These are phyloP conservation scores for Phorcus lineatus DNA, from an alignment of 2,888 invertebrate genomes.

Conservation along the genomic window DNA sequence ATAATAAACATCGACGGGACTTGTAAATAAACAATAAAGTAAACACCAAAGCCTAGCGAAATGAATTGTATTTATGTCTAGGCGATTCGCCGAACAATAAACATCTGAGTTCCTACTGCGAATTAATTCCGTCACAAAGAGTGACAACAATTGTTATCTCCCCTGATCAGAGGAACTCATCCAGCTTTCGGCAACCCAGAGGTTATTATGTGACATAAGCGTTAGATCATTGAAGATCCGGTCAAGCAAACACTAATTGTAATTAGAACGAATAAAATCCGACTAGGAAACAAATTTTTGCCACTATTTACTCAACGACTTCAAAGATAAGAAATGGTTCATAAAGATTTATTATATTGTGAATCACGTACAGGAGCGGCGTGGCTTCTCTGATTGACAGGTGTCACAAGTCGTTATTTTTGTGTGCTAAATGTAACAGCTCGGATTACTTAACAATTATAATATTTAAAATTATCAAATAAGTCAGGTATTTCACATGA, in stretches of 20 bases:
- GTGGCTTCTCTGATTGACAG: background rate
- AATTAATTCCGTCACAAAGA: constrained; percentile 6
- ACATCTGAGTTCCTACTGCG: background rate
- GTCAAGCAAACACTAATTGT: background rate
- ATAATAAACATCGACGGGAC: background rate
- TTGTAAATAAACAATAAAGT: constrained; percentile 5
- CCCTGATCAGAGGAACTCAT: background rate
- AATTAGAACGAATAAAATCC: background rate
- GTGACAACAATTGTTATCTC: background rate
- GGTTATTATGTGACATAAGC: background rate
- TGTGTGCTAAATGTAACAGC: too few relatives aligned
- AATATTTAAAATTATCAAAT: too few relatives aligned
- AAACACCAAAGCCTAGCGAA: background rate
- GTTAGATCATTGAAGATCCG: background rate
- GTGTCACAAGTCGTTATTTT: background rate
- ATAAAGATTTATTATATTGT: too few relatives aligned
- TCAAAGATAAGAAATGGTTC: background rate
- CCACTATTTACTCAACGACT: too few relatives aligned
- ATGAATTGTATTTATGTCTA: background rate
- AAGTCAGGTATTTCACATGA: too few relatives aligned
- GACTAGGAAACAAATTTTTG: background rate
- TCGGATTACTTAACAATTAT: too few relatives aligned
- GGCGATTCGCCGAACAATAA: background rate
- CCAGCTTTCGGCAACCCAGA: background rate
- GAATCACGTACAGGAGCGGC: background rate